These are phyloP conservation scores for Nycticebus coucang DNA, from an alignment of 2,113 vertebrate genomes.

Conservation along the genomic window DNA sequence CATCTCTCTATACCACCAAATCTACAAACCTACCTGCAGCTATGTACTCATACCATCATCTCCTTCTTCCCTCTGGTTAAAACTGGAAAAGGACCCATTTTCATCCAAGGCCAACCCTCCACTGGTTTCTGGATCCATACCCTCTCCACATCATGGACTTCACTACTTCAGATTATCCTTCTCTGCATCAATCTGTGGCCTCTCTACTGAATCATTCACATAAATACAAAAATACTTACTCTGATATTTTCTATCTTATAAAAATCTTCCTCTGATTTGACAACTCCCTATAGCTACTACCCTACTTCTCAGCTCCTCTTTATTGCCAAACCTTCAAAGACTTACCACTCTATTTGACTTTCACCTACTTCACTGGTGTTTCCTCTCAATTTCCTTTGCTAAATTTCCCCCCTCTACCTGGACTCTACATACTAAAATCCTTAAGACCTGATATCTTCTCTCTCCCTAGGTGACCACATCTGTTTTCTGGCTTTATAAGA, in stretches of 20 bases:
- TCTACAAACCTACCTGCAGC: background rate
- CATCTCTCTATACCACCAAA: conserved; percentile 23
- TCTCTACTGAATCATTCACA: conserved; percentile 27
- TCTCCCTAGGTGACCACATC: background rate
- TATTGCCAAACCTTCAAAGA: background rate
- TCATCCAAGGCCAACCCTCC: background rate
- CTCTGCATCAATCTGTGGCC: background rate
- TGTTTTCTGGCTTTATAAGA: background rate
- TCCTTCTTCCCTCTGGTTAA: background rate
- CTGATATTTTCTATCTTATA: background rate
- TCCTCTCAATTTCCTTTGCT: background rate
- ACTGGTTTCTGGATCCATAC: background rate
- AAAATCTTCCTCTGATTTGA: background rate
- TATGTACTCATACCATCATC: background rate
- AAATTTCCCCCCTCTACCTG: background rate
- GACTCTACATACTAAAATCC: background rate
- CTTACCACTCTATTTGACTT: background rate
- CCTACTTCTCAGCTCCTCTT: background rate
- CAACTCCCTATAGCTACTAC: background rate
- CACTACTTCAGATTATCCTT: background rate
- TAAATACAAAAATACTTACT: background rate
- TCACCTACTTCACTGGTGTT: background rate
- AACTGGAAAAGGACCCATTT: background rate
- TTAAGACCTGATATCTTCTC: background rate
- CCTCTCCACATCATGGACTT: background rate